Conservation (phyloP, 2,113 vertebrate species). For the Jaculus jaculus region DNA sequence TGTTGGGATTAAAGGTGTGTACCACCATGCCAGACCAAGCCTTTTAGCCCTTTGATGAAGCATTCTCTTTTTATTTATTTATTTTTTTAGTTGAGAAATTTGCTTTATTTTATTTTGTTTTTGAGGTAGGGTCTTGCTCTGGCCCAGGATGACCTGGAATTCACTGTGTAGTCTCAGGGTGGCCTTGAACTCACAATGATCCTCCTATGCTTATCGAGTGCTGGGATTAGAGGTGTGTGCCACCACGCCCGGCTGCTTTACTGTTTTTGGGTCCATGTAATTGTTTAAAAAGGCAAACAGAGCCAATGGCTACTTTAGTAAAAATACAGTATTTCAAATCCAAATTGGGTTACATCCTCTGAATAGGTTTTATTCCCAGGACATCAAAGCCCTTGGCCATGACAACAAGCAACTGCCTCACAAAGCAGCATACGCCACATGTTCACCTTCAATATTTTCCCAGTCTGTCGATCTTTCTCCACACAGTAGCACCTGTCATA, state of each 20-base stretch:
- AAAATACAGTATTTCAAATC: conserved; percentile 55
- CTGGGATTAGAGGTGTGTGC: too few species aligned
- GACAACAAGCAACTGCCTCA: conserved; percentile 90
- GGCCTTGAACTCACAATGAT: too few species aligned
- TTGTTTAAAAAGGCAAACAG: conserved; percentile 61
- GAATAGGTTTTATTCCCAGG: conserved; percentile 94
- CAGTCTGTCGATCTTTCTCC: conserved; percentile 96
- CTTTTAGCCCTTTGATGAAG: too few species aligned
- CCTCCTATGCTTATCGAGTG: too few species aligned
- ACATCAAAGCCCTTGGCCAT: conserved; percentile 98
- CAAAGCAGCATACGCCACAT: conserved; percentile 97
- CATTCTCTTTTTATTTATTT: too few species aligned
- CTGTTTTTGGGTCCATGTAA: conserved; percentile 58
- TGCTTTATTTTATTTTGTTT: conserved; percentile 15
- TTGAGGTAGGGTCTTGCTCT: too few species aligned
- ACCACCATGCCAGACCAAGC: too few species aligned
- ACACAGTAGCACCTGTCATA: conserved; percentile 98
- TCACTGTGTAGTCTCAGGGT: too few species aligned
- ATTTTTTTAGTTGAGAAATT: conserved; percentile 43
- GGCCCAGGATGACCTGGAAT: too few species aligned
- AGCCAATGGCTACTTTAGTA: conserved; percentile 69
- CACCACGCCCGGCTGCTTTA: background rate
- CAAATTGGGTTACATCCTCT: conserved; percentile 90
- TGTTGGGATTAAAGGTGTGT: too few species aligned
- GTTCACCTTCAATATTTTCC: conserved; percentile 95